These are phyloP conservation scores for Acanthosepion pharaonis DNA, from an alignment of 2,888 invertebrate species.

Conservation along the genomic window DNA sequence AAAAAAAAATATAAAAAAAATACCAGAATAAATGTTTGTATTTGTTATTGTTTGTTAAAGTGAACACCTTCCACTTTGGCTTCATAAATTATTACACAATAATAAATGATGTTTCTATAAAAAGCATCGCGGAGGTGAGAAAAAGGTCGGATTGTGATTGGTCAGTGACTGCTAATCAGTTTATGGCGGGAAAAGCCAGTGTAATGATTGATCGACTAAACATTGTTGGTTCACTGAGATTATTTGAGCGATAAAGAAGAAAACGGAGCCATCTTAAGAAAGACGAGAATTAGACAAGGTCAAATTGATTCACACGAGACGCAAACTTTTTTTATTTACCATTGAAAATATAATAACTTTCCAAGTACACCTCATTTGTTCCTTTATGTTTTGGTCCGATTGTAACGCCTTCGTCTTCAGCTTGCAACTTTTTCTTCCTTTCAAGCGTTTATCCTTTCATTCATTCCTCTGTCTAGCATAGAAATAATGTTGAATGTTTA, in stretches of 20 bases:
- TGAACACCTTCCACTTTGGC: neutral
- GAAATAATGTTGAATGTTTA: no score
- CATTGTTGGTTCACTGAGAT: neutral
- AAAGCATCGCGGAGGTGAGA: neutral
- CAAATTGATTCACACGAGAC: neutral
- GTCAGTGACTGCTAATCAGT: slow-evolving; percentile 33
- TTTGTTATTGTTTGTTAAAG: neutral
- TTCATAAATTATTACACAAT: slow-evolving; percentile 23
- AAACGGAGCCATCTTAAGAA: neutral
- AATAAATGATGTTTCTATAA: slow-evolving; percentile 10
- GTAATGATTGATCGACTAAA: neutral
- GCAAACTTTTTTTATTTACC: neutral
- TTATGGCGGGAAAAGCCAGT: slow-evolving; percentile 13
- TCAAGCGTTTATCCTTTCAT: neutral
- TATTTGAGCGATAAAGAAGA: neutral
- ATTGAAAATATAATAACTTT: neutral
- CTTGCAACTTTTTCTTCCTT: neutral
- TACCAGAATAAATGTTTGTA: neutral
- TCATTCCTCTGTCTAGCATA: neutral
- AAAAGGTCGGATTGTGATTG: neutral
- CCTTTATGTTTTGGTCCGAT: neutral
- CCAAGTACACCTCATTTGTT: neutral
- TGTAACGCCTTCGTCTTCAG: neutral
- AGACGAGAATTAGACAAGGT: slow-evolving; percentile 4
- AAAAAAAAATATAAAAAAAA: neutral